Evolutionary conservation across 2,797 vertebrate species (phyloP).

Genomic region (Myoxocephalus aenaeus): DNA sequence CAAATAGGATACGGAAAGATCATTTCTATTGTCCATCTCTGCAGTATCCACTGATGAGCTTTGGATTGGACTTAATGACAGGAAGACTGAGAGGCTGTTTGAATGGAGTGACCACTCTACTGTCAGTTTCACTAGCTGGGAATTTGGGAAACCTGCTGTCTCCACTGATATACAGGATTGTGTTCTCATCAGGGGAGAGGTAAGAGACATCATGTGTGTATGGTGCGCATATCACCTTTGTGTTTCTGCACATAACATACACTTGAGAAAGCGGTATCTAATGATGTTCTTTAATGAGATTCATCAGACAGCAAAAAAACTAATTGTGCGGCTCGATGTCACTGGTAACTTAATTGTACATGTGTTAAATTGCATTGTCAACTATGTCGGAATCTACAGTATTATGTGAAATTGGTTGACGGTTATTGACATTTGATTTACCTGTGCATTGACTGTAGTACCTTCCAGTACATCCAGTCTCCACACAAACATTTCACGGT

Average conservation of each 20-base stretch:
- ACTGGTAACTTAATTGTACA: neutral
- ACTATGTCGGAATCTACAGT: neutral
- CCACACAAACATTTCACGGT: neutral
- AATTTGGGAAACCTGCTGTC: conserved; percentile 85
- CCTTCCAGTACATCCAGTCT: neutral
- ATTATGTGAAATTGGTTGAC: neutral
- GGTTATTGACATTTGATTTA: neutral
- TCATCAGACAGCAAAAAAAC: neutral
- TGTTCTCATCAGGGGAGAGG: conserved; percentile 91
- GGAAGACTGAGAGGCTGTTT: conserved; percentile 89
- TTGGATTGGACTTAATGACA: conserved; percentile 95
- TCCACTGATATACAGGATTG: conserved; percentile 87
- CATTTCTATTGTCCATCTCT: neutral
- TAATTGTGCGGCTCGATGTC: neutral
- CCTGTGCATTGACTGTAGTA: neutral
- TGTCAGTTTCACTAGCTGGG: conserved; percentile 90
- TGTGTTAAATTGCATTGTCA: neutral
- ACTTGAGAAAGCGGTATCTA: neutral
- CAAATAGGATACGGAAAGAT: neutral
- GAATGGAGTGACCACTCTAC: conserved; percentile 91
- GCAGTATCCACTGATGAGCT: conserved; percentile 87
- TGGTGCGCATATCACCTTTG: too few relatives aligned
- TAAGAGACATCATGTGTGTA: conserved; percentile 48
- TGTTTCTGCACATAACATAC: neutral
- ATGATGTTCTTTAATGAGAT: neutral